Evolutionary conservation across 2,888 invertebrate genomes (phyloP).

Genomic region (Morpho helenor): DNA sequence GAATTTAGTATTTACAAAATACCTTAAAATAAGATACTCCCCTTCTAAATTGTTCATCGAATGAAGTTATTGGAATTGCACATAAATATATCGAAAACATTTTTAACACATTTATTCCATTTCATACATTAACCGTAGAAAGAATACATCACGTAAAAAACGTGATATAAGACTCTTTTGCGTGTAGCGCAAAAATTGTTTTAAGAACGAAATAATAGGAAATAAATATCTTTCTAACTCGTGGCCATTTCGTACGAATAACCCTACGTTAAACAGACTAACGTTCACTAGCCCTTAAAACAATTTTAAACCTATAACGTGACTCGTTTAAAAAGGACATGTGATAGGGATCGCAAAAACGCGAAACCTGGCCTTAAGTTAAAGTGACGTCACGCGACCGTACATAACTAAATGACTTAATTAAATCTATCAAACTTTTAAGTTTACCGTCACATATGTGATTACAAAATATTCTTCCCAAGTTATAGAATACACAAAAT

Average conservation of each 20-base stretch:
- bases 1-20: conserved; percentile 69
- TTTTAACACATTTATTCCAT: conserved; percentile 5
- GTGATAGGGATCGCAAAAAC: not conserved
- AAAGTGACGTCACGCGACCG: conserved; percentile 12
- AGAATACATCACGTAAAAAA: no score
- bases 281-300: conserved; percentile 21
- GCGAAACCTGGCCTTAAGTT: no score
- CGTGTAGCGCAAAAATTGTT: no score
- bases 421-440: conserved; percentile 5
- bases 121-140: no score
- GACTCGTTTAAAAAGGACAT: not conserved
- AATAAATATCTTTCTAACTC: not conserved
- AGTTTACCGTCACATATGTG: conserved; percentile 3
- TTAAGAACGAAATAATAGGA: no score
- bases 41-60: conserved; percentile 7
- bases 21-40: conserved; percentile 35
- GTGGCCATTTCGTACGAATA: conserved; percentile 9
- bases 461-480: conserved; percentile 1
- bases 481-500: not conserved
- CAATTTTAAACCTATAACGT: conserved; percentile 13
- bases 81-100: conserved; percentile 14
- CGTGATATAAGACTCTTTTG: no score
- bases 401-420: conserved; percentile 11
- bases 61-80: conserved; percentile 10
- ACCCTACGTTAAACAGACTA: conserved; percentile 4